phyloP scores from a whole-genome alignment of 2,888 invertebrate species.

The Harpalus rufipes region DNA sequence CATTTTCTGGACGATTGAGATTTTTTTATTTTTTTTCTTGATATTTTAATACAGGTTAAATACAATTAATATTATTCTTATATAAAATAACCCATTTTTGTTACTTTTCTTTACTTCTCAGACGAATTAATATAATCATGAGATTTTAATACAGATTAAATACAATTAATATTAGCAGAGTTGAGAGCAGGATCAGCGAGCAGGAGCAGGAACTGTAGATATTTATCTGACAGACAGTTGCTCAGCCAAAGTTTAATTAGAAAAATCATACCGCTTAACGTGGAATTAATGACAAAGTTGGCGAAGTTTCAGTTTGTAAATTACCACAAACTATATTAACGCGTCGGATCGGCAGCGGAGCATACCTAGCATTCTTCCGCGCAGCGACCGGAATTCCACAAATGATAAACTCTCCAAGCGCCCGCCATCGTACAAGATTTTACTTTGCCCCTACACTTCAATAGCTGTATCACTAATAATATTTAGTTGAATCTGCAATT shows the following conservation, averaged over 20 bases:
- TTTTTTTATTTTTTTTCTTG: background rate
- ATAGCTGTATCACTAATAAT: background rate
- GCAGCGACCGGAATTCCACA: conserved; percentile 52
- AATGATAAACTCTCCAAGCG: conserved; percentile 17
- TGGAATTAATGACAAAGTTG: conserved; percentile 52
- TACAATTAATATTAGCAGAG: background rate
- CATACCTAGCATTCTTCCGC: conserved; percentile 59
- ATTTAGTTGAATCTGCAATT: background rate
- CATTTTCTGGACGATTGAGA: too few relatives aligned
- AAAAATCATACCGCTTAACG: conserved; percentile 57
- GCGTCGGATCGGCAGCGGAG: conserved; percentile 29
- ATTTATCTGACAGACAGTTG: conserved; percentile 17
- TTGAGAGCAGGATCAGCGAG: background rate
- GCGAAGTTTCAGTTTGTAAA: conserved; percentile 47
- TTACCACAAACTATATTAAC: conserved; percentile 63
- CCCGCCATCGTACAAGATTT: background rate
- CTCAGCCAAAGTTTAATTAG: conserved; percentile 27
- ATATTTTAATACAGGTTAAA: background rate
- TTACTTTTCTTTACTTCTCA: too few relatives aligned
- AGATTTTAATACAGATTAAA: too few relatives aligned
- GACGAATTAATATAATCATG: too few relatives aligned
- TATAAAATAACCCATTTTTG: too few relatives aligned
- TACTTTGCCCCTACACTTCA: background rate
- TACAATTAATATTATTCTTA: conserved; percentile 1
- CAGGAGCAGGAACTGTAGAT: background rate